phyloP scores from a whole-genome alignment of 2,888 invertebrate species.

The Proisotoma minuta region DNA sequence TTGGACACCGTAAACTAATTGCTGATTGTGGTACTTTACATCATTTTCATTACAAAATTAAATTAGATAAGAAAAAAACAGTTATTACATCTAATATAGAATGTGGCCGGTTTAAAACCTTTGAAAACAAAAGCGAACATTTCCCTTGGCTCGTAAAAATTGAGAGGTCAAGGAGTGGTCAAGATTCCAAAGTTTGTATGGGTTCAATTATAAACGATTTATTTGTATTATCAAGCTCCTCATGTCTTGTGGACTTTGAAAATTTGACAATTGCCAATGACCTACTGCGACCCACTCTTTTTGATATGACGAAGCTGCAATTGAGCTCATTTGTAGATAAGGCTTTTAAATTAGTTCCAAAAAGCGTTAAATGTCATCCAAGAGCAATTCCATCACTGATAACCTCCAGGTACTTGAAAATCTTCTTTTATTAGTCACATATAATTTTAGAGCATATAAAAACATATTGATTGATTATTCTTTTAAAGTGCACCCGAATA shows the following conservation, averaged over 20 bases:
- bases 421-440: neutral
- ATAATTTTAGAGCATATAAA: neutral
- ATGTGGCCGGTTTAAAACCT: neutral
- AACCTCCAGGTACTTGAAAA: neutral
- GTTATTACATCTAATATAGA: neutral
- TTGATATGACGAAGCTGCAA: neutral
- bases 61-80: neutral
- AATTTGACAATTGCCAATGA: neutral
- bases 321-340: neutral
- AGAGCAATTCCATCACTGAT: neutral
- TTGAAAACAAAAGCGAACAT: neutral
- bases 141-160: neutral
- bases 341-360: neutral
- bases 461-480: neutral
- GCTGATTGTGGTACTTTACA: neutral
- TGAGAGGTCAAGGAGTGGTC: neutral
- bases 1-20: neutral
- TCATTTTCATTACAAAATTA: neutral
- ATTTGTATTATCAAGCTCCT: conserved; percentile 8
- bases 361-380: neutral
- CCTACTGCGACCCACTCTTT: neutral
- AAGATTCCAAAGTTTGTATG: conserved; percentile 6
- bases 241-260: neutral
- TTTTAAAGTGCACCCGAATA: neutral
- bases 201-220: conserved; percentile 16